Base-by-base conservation (phyloP, 1,140 invertebrate species). In the Drosophila insularis region DNA sequence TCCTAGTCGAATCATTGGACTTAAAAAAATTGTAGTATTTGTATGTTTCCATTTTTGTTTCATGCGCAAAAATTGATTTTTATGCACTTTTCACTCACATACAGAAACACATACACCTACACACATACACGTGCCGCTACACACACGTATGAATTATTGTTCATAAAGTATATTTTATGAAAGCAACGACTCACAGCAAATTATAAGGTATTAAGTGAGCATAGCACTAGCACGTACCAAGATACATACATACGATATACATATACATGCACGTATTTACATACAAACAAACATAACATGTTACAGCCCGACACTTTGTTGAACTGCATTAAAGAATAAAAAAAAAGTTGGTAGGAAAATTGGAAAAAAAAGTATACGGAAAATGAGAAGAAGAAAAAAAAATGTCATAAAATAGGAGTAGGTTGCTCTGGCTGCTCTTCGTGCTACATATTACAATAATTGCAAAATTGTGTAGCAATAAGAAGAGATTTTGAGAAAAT, bases 141-240 rank as follows among this genome's bases (percentile, higher is more conserved):
- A 77, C 68, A 78, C 80, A 64, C 70, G 78, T 84, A 84, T 89
- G 84, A 89, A 89, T 89, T 89, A 89, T 89, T 89, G 84, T 84
- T 89, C 84, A 84, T 89, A 89, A 84, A 89, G 84, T 84, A 89
- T 84, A 84, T 89, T 89, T 89, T 89, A 89, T 89, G 84, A 89
- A 89, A 89, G 80, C 85, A 89, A 74, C 80, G 77, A 89, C 80
- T 89, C 84, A 84, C 77, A 80, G 84, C 80, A 89, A 89, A 89
- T 89, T 89, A 89, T 89, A 89, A 89, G 84, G 84, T 84, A 86
- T 87, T 87, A 89, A 89, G 84, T 84, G 84, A 81, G 74, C 76
- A 75, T 77, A 73, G 82, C 80, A 71, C 68, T 78, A 68, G 73
- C 84, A 89, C 73, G 76, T 87, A 86, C 46, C 65, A 58, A 61